Evolutionary conservation across 2,888 invertebrate species (phyloP).

Genomic region (Caenorhabditis uteleia): DNA sequence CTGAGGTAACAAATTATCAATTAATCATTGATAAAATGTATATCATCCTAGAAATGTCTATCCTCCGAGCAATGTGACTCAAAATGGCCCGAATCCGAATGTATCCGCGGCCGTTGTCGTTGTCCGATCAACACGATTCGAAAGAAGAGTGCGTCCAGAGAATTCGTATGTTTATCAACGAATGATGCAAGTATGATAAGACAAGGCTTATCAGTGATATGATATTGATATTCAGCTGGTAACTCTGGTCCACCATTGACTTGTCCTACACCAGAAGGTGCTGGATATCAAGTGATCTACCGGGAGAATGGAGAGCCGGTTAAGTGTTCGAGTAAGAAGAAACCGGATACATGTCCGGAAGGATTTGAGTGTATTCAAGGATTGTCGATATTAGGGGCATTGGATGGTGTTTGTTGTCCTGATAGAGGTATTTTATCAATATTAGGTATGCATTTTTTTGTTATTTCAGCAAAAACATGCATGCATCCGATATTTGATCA

Average conservation of each 20-base stretch:
- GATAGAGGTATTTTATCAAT: constrained; percentile 13
- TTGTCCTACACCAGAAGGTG: constrained; percentile 64
- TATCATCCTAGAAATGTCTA: constrained; percentile 34
- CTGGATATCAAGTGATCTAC: constrained; percentile 58
- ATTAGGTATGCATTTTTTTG: background rate
- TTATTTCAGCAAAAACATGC: constrained; percentile 48
- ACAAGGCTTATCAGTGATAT: background rate
- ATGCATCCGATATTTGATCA: constrained; percentile 51
- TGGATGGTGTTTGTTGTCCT: constrained; percentile 64
- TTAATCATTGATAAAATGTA: background rate
- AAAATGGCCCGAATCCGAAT: constrained; percentile 43
- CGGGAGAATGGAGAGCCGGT: constrained; percentile 42
- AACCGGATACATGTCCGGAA: constrained; percentile 38
- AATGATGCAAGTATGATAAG: constrained; percentile 55
- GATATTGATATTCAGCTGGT: constrained; percentile 48
- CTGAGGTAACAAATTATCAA: background rate
- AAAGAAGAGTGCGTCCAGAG: constrained; percentile 41
- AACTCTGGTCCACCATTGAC: constrained; percentile 61
- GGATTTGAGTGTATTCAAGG: constrained; percentile 63
- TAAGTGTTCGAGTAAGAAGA: constrained; percentile 50
- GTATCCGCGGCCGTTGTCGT: constrained; percentile 43
- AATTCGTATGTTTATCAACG: constrained; percentile 52
- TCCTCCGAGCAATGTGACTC: constrained; percentile 33
- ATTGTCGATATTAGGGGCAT: constrained; percentile 47
- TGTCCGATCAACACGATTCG: constrained; percentile 51